Conservation (phyloP, 2,113 vertebrate species). For the Herpailurus yagouaroundi region DNA sequence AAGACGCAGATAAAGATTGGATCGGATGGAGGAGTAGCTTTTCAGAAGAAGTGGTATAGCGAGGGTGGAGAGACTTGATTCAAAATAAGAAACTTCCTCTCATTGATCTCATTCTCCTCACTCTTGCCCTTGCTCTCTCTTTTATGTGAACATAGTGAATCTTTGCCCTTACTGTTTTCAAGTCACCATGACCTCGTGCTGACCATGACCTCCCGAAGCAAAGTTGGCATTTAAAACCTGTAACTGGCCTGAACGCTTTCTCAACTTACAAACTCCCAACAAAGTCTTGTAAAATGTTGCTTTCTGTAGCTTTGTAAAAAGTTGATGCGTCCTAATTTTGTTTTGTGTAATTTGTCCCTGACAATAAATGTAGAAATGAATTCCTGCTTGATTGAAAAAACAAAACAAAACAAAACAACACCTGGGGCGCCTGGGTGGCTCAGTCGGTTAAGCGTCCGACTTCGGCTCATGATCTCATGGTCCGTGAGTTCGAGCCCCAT, state of each 20-base stretch:
- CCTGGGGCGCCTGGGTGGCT: too few relatives aligned
- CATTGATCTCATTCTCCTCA: too few relatives aligned
- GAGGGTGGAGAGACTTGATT: background rate
- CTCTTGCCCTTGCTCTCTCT: background rate
- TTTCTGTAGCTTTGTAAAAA: background rate
- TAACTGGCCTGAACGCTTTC: background rate
- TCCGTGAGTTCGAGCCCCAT: too few relatives aligned
- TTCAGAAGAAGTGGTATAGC: background rate
- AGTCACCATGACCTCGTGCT: background rate
- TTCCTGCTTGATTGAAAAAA: background rate
- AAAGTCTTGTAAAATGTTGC: conserved; percentile 6
- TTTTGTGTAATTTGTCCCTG: background rate
- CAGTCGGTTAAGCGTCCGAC: too few relatives aligned
- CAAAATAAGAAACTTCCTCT: background rate
- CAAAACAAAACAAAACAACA: background rate
- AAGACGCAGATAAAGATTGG: background rate
- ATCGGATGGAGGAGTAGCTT: background rate
- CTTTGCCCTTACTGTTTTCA: background rate
- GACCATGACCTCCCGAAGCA: background rate
- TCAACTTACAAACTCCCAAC: background rate
- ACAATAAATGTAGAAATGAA: background rate
- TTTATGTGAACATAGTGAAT: background rate
- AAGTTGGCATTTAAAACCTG: background rate
- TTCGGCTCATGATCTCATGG: too few relatives aligned
- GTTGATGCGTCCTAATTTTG: background rate